These are phyloP conservation scores for Drosophila paramelanica DNA, from an alignment of 2,888 invertebrate species.

Conservation along the genomic window DNA sequence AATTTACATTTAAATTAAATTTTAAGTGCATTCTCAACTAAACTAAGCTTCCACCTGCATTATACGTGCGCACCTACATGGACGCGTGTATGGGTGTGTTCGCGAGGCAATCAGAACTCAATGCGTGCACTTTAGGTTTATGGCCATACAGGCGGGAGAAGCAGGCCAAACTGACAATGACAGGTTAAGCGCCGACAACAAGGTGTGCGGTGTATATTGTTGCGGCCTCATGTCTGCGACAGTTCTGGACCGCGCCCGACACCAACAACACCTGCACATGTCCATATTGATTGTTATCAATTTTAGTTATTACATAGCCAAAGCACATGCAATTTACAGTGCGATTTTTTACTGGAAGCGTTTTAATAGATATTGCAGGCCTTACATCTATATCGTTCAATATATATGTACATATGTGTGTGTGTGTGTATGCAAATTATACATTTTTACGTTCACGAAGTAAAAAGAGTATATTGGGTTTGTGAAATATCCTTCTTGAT, in stretches of 20 bases:
- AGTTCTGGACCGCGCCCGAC: constrained; percentile 28
- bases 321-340: constrained; percentile 71
- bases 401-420: too few relatives aligned
- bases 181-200: constrained; percentile 78
- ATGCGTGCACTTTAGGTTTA: constrained; percentile 78
- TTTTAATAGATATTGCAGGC: constrained; percentile 35
- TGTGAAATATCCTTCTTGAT: too few relatives aligned
- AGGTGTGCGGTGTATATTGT: constrained; percentile 41
- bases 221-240: constrained; percentile 46
- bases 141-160: constrained; percentile 32
- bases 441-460: neutral
- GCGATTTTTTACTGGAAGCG: constrained; percentile 68
- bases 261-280: constrained; percentile 58
- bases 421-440: neutral
- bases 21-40: constrained; percentile 82
- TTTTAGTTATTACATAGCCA: constrained; percentile 76
- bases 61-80: constrained; percentile 9
- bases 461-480: too few relatives aligned
- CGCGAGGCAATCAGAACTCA: constrained; percentile 73
- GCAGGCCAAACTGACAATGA: constrained; percentile 73
- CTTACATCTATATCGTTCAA: neutral
- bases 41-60: constrained; percentile 72
- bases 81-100: constrained; percentile 13
- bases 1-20: constrained; percentile 82
- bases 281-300: constrained; percentile 80